Evolutionary conservation across 2,888 invertebrate genomes (phyloP).

Genomic region (Polyommatus iphigenia): DNA sequence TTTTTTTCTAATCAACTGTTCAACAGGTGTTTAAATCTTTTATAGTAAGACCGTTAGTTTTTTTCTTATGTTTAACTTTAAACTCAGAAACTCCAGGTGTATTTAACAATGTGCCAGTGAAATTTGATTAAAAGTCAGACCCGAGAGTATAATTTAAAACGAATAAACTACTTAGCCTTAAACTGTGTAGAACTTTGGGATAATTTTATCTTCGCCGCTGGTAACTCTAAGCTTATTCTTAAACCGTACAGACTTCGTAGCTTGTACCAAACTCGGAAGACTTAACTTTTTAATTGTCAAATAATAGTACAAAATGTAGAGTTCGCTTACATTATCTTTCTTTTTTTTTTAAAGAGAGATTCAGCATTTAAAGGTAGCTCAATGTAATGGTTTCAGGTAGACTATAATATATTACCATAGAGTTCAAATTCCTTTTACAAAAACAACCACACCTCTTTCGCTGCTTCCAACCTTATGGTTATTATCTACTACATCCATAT

Average conservation of each 20-base stretch:
- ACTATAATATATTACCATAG: not conserved
- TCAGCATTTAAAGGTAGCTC: no score
- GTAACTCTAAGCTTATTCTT: constrained; percentile 4
- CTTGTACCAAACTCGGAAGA: not conserved
- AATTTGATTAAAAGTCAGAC: constrained; percentile 13
- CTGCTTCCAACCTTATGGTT: not conserved
- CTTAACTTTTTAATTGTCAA: not conserved
- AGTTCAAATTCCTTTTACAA: not conserved
- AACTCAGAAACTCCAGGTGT: not conserved
- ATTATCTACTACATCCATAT: no score
- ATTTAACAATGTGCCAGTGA: not conserved
- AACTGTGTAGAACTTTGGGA: not conserved
- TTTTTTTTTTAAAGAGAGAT: not conserved
- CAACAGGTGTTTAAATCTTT: no score
- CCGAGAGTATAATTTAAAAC: not conserved
- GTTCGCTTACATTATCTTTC: not conserved
- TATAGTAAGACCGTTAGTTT: no score
- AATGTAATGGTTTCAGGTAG: no score
- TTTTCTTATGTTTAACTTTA: not conserved
- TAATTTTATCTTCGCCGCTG: constrained; percentile 7
- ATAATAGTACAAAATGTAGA: not conserved
- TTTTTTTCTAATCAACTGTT: no score
- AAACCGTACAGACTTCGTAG: not conserved
- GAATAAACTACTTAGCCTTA: constrained; percentile 10
- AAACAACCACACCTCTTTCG: not conserved